Conservation (phyloP, 2,113 vertebrate species). For the Xiphorhynchus elegans region DNA sequence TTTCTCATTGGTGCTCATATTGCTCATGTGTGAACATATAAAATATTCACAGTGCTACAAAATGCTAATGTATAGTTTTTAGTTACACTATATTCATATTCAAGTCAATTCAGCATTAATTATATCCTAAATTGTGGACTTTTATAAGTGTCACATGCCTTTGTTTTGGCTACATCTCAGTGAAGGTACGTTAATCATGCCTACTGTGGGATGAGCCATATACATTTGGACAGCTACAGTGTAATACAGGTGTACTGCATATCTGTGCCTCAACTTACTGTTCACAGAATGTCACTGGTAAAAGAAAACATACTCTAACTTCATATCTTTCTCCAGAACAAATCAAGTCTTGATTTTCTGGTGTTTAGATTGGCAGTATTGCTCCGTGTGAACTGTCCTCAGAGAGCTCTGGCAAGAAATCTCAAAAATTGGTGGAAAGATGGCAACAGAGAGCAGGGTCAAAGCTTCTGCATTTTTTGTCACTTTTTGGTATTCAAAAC, state of each 20-base stretch:
- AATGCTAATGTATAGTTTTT: not conserved
- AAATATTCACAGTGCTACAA: not conserved
- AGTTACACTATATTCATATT: not conserved
- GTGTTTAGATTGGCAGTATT: not conserved
- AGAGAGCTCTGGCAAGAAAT: not conserved
- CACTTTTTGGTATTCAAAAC: not conserved
- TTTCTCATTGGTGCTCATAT: not conserved
- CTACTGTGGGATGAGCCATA: not conserved
- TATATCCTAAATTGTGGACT: not conserved
- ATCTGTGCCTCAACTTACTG: not conserved
- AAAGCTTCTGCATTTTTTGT: not conserved
- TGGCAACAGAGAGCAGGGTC: not conserved
- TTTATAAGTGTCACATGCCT: not conserved
- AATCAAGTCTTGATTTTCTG: not conserved
- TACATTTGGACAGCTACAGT: not conserved
- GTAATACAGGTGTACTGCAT: not conserved
- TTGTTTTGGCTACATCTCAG: not conserved
- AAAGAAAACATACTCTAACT: not conserved
- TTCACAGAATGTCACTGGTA: not conserved
- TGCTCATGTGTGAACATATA: not conserved
- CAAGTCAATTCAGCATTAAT: not conserved
- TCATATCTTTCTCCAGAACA: not conserved
- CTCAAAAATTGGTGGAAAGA: not conserved
- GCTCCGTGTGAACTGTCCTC: not conserved
- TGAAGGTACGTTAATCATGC: not conserved